Evolutionary conservation across 1,140 invertebrate genomes (phyloP), one percentile per base, ranked within the genome.

Genomic region (Vanessa atalanta): DNA sequence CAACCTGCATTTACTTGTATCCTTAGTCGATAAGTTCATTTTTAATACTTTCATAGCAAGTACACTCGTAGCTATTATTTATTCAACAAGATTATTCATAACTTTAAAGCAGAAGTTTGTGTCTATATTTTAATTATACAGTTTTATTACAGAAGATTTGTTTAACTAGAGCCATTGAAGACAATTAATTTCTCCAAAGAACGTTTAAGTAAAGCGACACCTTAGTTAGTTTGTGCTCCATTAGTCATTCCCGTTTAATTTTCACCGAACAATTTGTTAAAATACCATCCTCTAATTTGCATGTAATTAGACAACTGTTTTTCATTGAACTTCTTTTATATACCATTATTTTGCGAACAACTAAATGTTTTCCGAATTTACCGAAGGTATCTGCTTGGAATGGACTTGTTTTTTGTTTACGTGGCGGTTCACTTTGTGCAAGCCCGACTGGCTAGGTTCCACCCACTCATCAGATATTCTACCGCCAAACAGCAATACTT

Each of bases 281-380:
- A 72, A 70, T 66, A 64, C 67, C 72, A 50, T 66, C 61, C 37
- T 73, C 47, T 78, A 74, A 78, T 80, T 80, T 76, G 73, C 72
- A 76, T 78, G 69, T 78, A 76, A 78, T 80, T 80, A 69, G 65
- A 60, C 26, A 61, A 51, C 69, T 53, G 43, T 78, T 70, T 69
- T 65, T 72, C 75, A 72, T 70, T 55, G 61, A 69, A 63, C 61
- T 73, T 72, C 51, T 65, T 63, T 51, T n/a, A 15, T 6, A 15
- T 14, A 2, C 48, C 5, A 15, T 15, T 14, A 2, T n/a, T 51
- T n/a, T 50, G 48, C 48, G 3, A 50, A 14, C 15, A 50, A 14
- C 15, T 50, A 8, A 6, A 7, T 5, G 31, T 37, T 37, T 7
- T 50, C 48, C 48, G 48, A 3, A 50, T 8, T 50, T 37, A 7